phyloP scores from a whole-genome alignment of 2,888 invertebrate species.

The Gymnocheta viridis region DNA sequence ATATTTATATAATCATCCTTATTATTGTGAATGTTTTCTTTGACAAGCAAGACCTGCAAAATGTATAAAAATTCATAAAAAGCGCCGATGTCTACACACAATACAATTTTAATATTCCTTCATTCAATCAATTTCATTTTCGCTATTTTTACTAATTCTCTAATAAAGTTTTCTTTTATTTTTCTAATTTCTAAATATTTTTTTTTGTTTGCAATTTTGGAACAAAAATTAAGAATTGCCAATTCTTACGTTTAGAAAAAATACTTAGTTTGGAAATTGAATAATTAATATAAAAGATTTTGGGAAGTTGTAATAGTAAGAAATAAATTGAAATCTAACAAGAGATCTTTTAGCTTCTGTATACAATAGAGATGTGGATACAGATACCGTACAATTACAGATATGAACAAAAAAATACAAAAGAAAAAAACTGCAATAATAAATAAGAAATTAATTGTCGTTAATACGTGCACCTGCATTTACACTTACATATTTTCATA shows the following conservation, averaged over 20 bases:
- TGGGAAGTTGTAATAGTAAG: neutral
- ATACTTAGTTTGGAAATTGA: neutral
- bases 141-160: neutral
- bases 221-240: neutral
- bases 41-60: constrained; percentile 62
- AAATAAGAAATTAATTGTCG: constrained; percentile 6
- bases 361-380: neutral
- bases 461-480: constrained; percentile 28
- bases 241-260: neutral
- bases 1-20: constrained; percentile 47
- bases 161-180: neutral
- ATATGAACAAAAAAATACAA: constrained; percentile 47
- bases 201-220: neutral
- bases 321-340: neutral
- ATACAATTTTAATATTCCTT: constrained; percentile 15
- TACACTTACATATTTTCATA: neutral
- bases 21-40: constrained; percentile 41
- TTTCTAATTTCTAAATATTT: neutral
- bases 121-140: neutral
- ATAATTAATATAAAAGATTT: constrained; percentile 22
- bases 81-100: constrained; percentile 35
- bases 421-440: constrained; percentile 14
- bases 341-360: neutral
- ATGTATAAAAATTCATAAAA: constrained; percentile 61
- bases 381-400: constrained; percentile 39